Evolutionary conservation across 2,888 invertebrate species (phyloP).

Genomic region (Halictus quadricinctus): DNA sequence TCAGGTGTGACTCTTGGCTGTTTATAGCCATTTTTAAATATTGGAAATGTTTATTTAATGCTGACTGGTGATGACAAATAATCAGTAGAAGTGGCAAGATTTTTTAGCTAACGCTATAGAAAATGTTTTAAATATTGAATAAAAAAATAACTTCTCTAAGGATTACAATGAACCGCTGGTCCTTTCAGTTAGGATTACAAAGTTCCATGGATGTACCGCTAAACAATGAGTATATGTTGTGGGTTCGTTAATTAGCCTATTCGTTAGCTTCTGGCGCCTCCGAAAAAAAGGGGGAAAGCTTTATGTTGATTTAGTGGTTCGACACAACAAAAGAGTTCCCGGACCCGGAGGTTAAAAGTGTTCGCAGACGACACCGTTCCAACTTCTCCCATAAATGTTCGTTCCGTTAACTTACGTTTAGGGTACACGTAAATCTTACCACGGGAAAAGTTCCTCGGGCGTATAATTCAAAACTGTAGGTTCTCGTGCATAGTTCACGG

Average conservation of each 20-base stretch:
- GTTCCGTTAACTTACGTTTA: neutral
- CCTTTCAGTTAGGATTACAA: neutral
- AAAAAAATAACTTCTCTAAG: neutral
- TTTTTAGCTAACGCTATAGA: too few relatives aligned
- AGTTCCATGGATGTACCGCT: neutral
- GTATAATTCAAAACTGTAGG: slow-evolving; percentile 40
- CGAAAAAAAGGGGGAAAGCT: neutral
- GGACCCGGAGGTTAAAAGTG: neutral
- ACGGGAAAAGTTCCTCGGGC: slow-evolving; percentile 10
- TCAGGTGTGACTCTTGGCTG: neutral
- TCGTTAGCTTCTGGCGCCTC: neutral
- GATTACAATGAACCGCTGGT: neutral
- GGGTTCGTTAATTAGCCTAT: neutral
- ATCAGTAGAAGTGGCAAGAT: too few relatives aligned
- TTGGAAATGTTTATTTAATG: neutral
- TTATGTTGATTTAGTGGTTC: neutral
- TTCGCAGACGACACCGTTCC: neutral
- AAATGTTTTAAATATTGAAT: too few relatives aligned
- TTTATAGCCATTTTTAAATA: neutral
- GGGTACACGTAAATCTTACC: slow-evolving; percentile 24
- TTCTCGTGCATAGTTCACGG: slow-evolving; percentile 30
- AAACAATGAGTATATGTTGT: neutral
- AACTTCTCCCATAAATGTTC: slow-evolving; percentile 12
- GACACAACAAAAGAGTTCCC: neutral
- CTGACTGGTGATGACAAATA: too few relatives aligned